A percentile compares a stretch with the other conserved stretches of the same genome.
phyloP scores from a whole-genome alignment of 2,888 invertebrate genomes.

The Stenodera caucasica region DNA sequence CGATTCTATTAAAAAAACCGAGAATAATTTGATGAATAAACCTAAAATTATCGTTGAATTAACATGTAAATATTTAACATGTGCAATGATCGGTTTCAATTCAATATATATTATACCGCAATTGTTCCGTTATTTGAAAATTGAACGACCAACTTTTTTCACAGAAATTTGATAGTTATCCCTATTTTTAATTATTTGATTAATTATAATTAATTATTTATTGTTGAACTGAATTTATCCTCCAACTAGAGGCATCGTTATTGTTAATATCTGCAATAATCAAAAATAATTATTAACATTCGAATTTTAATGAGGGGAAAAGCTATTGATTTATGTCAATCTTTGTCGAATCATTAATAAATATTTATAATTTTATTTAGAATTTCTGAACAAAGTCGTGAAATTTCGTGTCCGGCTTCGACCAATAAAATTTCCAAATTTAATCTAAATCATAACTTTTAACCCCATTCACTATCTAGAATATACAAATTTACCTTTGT shows the following conservation, averaged over 20 bases:
- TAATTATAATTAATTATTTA: constrained; percentile 9
- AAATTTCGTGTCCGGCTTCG: no score
- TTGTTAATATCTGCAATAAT: constrained; percentile 50
- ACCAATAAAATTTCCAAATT: no score
- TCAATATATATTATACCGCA: constrained; percentile 76
- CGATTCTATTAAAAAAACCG: constrained; percentile 66
- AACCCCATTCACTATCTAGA: no score
- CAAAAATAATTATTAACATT: neutral
- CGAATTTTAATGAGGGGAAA: no score
- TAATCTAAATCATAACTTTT: no score
- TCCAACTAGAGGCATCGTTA: constrained; percentile 51
- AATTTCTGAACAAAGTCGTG: no score
- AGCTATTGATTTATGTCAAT: no score
- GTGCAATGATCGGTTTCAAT: constrained; percentile 77
- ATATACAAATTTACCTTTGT: constrained; percentile 36
- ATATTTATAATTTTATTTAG: no score
- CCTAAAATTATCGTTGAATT: constrained; percentile 79
- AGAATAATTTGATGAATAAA: constrained; percentile 67
- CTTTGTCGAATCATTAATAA: no score
- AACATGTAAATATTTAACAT: constrained; percentile 81
- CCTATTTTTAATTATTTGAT: constrained; percentile 1
- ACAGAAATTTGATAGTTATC: constrained; percentile 70
- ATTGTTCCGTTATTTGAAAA: constrained; percentile 73
- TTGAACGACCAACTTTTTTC: constrained; percentile 82
- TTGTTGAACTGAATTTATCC: constrained; percentile 31